A percentile compares a stretch with the other conserved stretches of the same genome.
Evolutionary conservation across 2,113 vertebrate genomes (phyloP).

Genomic region (Solea senegalensis): DNA sequence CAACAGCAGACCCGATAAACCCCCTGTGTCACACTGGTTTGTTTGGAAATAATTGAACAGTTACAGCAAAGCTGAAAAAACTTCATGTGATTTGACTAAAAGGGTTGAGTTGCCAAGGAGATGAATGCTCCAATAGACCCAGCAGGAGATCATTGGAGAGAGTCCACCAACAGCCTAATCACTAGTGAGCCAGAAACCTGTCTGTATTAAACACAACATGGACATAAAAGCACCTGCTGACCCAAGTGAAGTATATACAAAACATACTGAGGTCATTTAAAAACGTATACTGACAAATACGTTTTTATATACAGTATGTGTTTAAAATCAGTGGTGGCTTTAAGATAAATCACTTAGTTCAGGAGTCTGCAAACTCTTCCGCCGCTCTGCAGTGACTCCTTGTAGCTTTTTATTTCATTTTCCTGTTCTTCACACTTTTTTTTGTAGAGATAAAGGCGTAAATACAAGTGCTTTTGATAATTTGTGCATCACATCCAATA

Average conservation of each 20-base stretch:
- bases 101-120: constrained; percentile 67
- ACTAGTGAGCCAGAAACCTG: constrained; percentile 37
- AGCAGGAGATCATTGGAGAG: constrained; percentile 54
- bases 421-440: too few species aligned
- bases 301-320: too few species aligned
- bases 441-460: too few species aligned
- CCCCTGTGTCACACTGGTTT: constrained; percentile 3
- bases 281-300: too few species aligned
- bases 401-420: too few species aligned
- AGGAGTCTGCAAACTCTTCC: too few species aligned
- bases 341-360: too few species aligned
- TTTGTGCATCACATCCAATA: too few species aligned
- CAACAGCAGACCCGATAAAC: constrained; percentile 13
- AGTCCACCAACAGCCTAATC: constrained; percentile 46
- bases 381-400: too few species aligned
- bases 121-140: constrained; percentile 64
- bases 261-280: not conserved
- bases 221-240: constrained; percentile 23
- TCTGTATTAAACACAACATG: constrained; percentile 16
- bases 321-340: too few species aligned
- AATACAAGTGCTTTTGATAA: too few species aligned
- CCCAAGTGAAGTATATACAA: not conserved
- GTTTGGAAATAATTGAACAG: constrained; percentile 27
- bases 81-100: constrained; percentile 48
- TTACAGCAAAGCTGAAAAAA: constrained; percentile 31